Evolutionary conservation across 1,140 invertebrate genomes (phyloP).

Genomic region (Parapsyche elsis): DNA sequence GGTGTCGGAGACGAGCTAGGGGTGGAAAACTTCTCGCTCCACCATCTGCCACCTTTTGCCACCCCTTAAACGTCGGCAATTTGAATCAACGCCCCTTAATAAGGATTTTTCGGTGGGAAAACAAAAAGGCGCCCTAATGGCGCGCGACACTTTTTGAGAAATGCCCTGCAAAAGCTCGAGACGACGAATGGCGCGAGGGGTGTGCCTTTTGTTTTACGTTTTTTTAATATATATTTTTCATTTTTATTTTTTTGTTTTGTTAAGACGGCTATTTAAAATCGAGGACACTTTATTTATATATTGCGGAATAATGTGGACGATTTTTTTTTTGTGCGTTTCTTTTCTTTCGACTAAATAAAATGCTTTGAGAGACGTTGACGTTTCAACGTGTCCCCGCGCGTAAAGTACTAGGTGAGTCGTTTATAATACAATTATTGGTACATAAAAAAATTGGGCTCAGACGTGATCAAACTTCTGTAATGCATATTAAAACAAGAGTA

Average conservation of each 20-base stretch:
- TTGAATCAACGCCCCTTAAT: conserved; percentile 52
- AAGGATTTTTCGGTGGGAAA: conserved; percentile 44
- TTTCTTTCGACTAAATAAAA: too few relatives aligned
- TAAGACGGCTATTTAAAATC: background rate
- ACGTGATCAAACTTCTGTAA: too few relatives aligned
- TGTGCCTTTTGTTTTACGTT: background rate
- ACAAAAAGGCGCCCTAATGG: conserved; percentile 49
- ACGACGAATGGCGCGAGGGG: too few relatives aligned
- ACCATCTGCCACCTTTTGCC: conserved; percentile 20
- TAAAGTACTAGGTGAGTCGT: too few relatives aligned
- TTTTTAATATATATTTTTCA: background rate
- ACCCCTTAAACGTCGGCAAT: conserved; percentile 41
- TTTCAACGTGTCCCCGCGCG: too few relatives aligned
- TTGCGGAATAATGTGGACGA: conserved; percentile 1
- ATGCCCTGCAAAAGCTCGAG: conserved; percentile 5
- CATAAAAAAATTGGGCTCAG: too few relatives aligned
- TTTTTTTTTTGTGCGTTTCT: background rate
- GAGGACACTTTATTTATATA: conserved; percentile 10
- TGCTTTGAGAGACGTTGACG: too few relatives aligned
- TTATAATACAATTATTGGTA: too few relatives aligned
- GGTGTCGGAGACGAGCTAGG: background rate
- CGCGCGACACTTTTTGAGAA: conserved; percentile 48
- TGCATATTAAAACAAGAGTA: too few relatives aligned
- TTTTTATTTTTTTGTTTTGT: background rate
- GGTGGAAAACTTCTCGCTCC: conserved; percentile 28